These are phyloP conservation scores for Ostrea denselamellosa DNA, from an alignment of 1,140 invertebrate genomes.

Conservation along the genomic window DNA sequence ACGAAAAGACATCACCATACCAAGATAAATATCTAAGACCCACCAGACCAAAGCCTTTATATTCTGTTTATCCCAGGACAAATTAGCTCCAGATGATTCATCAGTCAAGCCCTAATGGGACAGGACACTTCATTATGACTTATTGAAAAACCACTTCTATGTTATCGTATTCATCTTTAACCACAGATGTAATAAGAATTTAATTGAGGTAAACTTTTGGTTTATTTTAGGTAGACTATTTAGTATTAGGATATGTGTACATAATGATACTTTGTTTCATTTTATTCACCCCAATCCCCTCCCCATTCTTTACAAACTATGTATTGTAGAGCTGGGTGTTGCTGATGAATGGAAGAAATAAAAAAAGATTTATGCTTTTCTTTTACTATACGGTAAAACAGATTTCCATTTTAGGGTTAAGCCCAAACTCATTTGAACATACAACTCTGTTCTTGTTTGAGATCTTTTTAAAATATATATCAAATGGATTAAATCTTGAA, in stretches of 20 bases:
- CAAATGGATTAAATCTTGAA: too few relatives aligned
- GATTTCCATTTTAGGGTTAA: not conserved
- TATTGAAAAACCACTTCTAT: not conserved
- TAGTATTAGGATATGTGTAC: too few relatives aligned
- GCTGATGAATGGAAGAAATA: too few relatives aligned
- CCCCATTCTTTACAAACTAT: too few relatives aligned
- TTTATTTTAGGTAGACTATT: too few relatives aligned
- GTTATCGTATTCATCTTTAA: not conserved
- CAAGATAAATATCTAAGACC: conserved; percentile 5
- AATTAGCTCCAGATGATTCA: conserved; percentile 1
- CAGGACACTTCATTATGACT: conserved; percentile 10
- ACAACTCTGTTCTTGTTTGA: too few relatives aligned
- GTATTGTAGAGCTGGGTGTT: too few relatives aligned
- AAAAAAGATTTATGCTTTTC: too few relatives aligned
- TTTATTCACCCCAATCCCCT: too few relatives aligned
- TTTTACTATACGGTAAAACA: not conserved
- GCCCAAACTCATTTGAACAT: not conserved
- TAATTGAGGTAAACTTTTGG: too few relatives aligned
- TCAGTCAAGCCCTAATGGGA: conserved; percentile 4
- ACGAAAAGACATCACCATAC: conserved; percentile 1
- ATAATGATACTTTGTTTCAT: too few relatives aligned
- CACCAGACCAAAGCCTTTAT: not conserved
- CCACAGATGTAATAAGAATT: not conserved
- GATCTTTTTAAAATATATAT: too few relatives aligned
- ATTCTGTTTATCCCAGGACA: not conserved